Conservation (phyloP, 2,113 vertebrate species). For the Leptobrachium leishanense region DNA sequence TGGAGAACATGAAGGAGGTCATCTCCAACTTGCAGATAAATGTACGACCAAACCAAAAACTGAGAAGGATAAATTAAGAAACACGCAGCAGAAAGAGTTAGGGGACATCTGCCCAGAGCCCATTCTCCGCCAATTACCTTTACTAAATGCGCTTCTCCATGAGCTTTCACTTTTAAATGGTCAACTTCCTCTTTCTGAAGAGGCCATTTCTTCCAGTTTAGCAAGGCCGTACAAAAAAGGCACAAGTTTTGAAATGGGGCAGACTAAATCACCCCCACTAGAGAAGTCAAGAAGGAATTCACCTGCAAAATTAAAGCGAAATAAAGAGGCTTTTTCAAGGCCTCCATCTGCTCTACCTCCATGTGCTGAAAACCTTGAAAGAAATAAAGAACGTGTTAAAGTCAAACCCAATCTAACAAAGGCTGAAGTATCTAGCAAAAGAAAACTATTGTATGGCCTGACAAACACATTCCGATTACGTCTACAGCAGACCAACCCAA, state of each 20-base stretch:
- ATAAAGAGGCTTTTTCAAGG: neutral
- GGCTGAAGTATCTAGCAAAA: constrained; percentile 53
- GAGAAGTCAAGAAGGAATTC: constrained; percentile 19
- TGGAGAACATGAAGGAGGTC: neutral
- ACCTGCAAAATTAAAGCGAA: constrained; percentile 42
- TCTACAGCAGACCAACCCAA: constrained; percentile 69
- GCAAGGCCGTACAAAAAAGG: constrained; percentile 65
- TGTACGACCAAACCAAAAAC: neutral
- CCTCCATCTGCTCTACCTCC: constrained; percentile 16
- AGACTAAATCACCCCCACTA: neutral
- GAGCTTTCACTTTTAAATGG: constrained; percentile 77
- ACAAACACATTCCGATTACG: constrained; percentile 83
- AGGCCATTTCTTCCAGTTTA: constrained; percentile 57
- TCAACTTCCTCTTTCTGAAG: constrained; percentile 52
- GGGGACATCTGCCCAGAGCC: constrained; percentile 21
- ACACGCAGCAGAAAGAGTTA: neutral
- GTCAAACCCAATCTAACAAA: constrained; percentile 48
- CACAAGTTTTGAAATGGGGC: neutral
- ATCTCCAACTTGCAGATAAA: neutral
- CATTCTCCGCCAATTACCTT: constrained; percentile 70
- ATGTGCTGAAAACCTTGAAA: constrained; percentile 28
- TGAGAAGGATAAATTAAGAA: neutral
- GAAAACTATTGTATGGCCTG: constrained; percentile 75
- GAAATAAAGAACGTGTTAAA: constrained; percentile 37
- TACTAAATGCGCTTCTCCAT: constrained; percentile 80